Percentiles rank a stretch among this genome's conserved stretches.
Evolutionary conservation across 2,113 vertebrate genomes (phyloP).

Genomic region (Nothoprocta pentlandii): DNA sequence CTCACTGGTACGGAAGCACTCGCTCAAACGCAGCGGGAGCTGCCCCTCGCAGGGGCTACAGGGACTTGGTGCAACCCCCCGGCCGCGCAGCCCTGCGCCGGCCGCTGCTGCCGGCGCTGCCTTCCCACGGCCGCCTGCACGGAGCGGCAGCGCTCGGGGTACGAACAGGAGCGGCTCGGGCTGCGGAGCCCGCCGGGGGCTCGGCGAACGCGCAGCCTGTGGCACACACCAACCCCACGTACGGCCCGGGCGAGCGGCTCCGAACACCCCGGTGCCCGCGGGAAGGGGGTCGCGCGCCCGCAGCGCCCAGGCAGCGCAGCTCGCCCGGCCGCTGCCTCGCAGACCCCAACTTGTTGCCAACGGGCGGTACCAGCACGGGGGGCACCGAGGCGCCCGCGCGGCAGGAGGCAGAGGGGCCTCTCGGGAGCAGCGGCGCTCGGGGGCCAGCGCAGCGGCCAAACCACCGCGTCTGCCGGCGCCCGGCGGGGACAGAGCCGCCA

Average conservation of each 20-base stretch:
- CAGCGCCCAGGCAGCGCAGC: accelerated
- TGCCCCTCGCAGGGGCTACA: background rate
- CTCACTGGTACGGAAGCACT: accelerated
- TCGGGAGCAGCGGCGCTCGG: accelerated
- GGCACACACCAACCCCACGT: too few species aligned
- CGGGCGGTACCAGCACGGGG: accelerated
- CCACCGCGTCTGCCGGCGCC: background rate
- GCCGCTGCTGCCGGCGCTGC: too few species aligned
- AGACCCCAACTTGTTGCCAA: background rate
- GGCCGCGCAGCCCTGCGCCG: accelerated
- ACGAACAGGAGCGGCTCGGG: background rate
- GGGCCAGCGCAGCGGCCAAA: accelerated
- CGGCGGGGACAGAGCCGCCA: accelerated
- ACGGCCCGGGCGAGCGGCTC: too few species aligned
- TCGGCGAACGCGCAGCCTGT: background rate
- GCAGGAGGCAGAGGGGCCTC: accelerated
- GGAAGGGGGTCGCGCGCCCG: too few species aligned
- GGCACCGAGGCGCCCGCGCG: accelerated
- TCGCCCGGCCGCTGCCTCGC: background rate
- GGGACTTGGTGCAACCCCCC: background rate
- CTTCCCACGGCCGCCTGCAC: too few species aligned
- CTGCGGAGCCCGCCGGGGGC: background rate
- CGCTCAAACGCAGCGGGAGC: accelerated
- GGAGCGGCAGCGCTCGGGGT: accelerated
- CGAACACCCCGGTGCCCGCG: too few species aligned